These are phyloP conservation scores for Clytia hemisphaerica DNA, from an alignment of 30 jellyfish, hydroid and myxozoan genomes.

Conservation along the genomic window DNA sequence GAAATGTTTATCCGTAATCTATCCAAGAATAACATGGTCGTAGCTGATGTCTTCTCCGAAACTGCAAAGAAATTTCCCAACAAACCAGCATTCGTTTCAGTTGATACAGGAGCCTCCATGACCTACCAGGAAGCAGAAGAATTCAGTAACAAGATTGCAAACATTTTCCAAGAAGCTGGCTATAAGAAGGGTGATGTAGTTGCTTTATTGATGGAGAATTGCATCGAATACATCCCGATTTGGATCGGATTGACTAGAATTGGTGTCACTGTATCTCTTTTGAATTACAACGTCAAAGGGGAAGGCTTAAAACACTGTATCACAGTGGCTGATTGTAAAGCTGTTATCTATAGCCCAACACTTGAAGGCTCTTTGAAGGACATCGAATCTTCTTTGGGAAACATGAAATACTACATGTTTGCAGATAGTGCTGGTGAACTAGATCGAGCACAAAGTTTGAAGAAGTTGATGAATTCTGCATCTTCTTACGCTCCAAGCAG, in stretches of 20 bases:
- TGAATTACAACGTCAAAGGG: conserved; percentile 72
- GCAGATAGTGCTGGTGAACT: neutral
- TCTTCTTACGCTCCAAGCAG: conserved; percentile 9
- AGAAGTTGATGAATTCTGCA: neutral
- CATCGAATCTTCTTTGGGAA: conserved; percentile 15
- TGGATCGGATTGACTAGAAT: conserved; percentile 91
- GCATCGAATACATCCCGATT: conserved; percentile 50
- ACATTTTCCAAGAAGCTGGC: conserved; percentile 58
- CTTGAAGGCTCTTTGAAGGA: conserved; percentile 38
- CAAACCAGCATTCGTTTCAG: conserved; percentile 49
- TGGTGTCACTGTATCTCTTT: conserved; percentile 65
- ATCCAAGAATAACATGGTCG: conserved; percentile 20
- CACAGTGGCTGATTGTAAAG: conserved; percentile 56
- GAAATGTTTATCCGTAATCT: conserved; percentile 24
- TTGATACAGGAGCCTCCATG: conserved; percentile 60
- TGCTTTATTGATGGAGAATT: conserved; percentile 68
- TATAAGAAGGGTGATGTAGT: conserved; percentile 81
- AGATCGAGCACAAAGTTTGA: neutral
- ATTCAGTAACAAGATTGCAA: conserved; percentile 59
- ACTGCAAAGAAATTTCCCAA: conserved; percentile 49
- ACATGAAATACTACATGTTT: conserved; percentile 11
- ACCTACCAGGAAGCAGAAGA: conserved; percentile 58
- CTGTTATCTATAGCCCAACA: conserved; percentile 48
- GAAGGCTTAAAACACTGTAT: conserved; percentile 80
- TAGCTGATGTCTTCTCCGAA: conserved; percentile 48